Conservation (phyloP, 23 tunicate species). For the Ciona savignyi region DNA sequence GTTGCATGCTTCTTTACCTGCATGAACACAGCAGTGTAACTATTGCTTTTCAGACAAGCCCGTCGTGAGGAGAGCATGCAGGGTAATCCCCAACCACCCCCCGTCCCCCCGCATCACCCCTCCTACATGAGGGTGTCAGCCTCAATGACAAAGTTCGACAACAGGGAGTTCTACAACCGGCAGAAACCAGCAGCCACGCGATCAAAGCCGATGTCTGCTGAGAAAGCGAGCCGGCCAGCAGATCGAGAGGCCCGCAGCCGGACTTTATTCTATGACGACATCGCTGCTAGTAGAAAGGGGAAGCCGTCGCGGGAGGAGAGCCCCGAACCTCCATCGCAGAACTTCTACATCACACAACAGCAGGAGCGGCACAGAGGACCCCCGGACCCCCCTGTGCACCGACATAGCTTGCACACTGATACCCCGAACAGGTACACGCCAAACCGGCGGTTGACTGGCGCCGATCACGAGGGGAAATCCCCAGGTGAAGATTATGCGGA, state of each 20-base stretch:
- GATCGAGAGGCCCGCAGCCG: not conserved
- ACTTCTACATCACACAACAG: slow-evolving; percentile 30
- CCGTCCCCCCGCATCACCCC: not conserved
- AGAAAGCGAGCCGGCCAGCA: not conserved
- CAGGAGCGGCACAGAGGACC: not conserved
- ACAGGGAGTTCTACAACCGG: slow-evolving; percentile 69
- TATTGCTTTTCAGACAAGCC: not conserved
- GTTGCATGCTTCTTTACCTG: too few species aligned
- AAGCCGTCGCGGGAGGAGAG: slow-evolving; percentile 41
- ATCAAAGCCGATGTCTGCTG: not conserved
- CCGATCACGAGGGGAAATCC: not conserved
- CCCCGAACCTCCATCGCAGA: slow-evolving; percentile 56
- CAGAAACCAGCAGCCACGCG: slow-evolving; percentile 43
- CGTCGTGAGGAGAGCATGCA: not conserved
- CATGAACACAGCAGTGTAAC: not conserved
- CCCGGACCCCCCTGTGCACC: not conserved
- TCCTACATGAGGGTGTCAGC: not conserved
- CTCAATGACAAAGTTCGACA: slow-evolving; percentile 16
- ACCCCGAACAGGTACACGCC: not conserved
- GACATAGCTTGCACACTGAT: not conserved
- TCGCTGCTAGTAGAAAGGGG: slow-evolving; percentile 2
- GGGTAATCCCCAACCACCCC: not conserved
- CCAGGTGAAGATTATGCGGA: slow-evolving; percentile 30
- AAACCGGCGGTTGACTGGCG: not conserved
- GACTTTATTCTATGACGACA: slow-evolving; percentile 30